Conservation (phyloP, 2,797 vertebrate genomes). For the Sandelia bainsii region DNA sequence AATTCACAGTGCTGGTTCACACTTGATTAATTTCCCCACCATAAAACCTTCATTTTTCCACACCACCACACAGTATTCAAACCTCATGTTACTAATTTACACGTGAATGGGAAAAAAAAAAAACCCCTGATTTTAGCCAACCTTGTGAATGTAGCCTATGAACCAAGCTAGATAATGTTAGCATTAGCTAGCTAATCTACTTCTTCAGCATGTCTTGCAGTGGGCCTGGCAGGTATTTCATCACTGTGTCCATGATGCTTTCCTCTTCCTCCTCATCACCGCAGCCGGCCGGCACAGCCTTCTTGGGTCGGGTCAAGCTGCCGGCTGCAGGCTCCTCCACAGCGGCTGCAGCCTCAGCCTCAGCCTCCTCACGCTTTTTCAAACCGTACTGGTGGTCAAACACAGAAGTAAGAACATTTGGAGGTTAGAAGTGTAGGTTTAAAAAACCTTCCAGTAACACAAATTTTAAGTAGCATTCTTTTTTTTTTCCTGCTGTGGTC, state of each 20-base stretch:
- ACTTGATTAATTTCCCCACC: slow-evolving; percentile 31
- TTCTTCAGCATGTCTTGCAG: slow-evolving; percentile 99
- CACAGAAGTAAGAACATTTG: neutral
- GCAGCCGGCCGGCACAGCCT: slow-evolving; percentile 93
- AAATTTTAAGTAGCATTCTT: neutral
- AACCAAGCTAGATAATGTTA: slow-evolving; percentile 64
- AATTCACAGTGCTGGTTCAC: slow-evolving; percentile 56
- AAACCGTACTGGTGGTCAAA: slow-evolving; percentile 80
- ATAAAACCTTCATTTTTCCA: slow-evolving; percentile 24
- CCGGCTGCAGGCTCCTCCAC: slow-evolving; percentile 91
- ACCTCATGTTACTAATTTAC: slow-evolving; percentile 5
- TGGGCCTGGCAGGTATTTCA: slow-evolving; percentile 98
- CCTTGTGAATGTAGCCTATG: slow-evolving; percentile 61
- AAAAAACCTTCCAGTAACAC: neutral
- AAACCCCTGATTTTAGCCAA: slow-evolving; percentile 53
- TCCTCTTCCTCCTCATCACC: slow-evolving; percentile 95
- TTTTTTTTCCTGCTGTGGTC: neutral
- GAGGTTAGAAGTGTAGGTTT: neutral
- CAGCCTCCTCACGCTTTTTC: slow-evolving; percentile 96
- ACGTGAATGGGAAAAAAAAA: slow-evolving; percentile 27
- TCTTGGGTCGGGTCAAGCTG: slow-evolving; percentile 96
- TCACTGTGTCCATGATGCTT: slow-evolving; percentile 98
- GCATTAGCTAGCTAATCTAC: slow-evolving; percentile 76
- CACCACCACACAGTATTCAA: slow-evolving; percentile 5
- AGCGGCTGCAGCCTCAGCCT: slow-evolving; percentile 93